Base-by-base conservation (phyloP, 2,888 invertebrate species). In the Caenorhabditis sinica region DNA sequence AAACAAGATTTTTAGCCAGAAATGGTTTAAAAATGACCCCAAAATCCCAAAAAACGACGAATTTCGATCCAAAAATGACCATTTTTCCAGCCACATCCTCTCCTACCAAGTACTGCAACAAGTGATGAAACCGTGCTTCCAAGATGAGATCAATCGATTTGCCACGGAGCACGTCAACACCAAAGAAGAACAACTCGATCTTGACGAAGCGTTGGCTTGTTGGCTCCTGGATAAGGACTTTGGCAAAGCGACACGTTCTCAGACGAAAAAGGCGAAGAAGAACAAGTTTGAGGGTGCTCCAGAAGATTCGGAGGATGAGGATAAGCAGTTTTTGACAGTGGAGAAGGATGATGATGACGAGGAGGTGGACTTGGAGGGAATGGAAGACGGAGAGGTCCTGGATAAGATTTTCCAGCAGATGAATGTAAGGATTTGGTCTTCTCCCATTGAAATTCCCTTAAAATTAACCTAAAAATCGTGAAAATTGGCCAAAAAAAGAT, bases 181-280 rank as follows among this genome's bases (percentile, higher is more conserved):
- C 9, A 74, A 74, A 17, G 63, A 61, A 17, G 9, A 28, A 1
- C 36, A 56, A 17, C 43, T 82, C 4, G 23, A 81, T 72, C 9
- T 20, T 8, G 89, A 89, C 36, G 89, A 88, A 73, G 77, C 82
- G 2, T 49, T 89, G 13, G 89, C 86, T 3, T 86, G 87, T 63
- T 89, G 89, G 89, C 69, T 89, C 58, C 60, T 88, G 40, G 82
- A 88, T 43, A 76, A 71, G 53, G 65, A 75, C n/a, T 84, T 85
- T 56, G 82, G 77, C 36, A 33, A 13, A 13, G 30, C 71, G 30
- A 68, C 45, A 36, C 66, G 53, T 20, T 8, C 40, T 4, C 45
- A 72, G 30, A 66, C 43, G 30, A 69, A 61, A 15, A 69, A 65
- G 4, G 11, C 45, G 23, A 73, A 77, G 36, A 61, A 40, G 23